phyloP scores from a whole-genome alignment of 2,797 vertebrate genomes.

The Bryconaethiops microstoma region DNA sequence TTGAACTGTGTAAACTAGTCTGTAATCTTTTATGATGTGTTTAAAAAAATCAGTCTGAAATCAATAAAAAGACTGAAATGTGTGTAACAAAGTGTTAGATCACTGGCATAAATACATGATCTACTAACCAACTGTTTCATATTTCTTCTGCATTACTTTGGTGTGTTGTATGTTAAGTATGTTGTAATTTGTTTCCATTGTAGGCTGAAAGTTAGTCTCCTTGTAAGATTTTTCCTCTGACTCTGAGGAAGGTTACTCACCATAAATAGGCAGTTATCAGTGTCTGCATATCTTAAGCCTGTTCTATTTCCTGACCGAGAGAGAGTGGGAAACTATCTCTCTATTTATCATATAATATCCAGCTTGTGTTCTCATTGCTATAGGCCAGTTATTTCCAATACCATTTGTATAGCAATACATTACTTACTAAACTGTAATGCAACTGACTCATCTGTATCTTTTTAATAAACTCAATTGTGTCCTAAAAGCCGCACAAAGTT shows the following conservation, averaged over 20 bases:
- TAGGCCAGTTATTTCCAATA: not conserved
- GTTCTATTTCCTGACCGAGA: not conserved
- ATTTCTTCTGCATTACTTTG: not conserved
- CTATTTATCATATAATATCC: not conserved
- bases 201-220: not conserved
- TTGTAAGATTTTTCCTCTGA: not conserved
- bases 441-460: not conserved
- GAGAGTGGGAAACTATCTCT: not conserved
- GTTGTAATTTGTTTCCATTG: not conserved
- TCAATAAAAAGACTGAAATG: too few species aligned
- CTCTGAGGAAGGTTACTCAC: conserved; percentile 1
- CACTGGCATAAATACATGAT: not conserved
- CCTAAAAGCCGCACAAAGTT: not conserved
- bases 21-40: too few species aligned
- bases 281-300: not conserved
- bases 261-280: not conserved
- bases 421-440: not conserved
- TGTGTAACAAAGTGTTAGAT: not conserved
- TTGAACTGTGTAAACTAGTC: too few species aligned
- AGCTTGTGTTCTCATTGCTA: not conserved
- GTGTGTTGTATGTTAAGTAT: not conserved
- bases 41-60: too few species aligned
- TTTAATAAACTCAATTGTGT: not conserved
- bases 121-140: too few species aligned
- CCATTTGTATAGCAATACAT: not conserved